Evolutionary conservation across 2,113 vertebrate genomes (phyloP).

Genomic region (Oplegnathus fasciatus): DNA sequence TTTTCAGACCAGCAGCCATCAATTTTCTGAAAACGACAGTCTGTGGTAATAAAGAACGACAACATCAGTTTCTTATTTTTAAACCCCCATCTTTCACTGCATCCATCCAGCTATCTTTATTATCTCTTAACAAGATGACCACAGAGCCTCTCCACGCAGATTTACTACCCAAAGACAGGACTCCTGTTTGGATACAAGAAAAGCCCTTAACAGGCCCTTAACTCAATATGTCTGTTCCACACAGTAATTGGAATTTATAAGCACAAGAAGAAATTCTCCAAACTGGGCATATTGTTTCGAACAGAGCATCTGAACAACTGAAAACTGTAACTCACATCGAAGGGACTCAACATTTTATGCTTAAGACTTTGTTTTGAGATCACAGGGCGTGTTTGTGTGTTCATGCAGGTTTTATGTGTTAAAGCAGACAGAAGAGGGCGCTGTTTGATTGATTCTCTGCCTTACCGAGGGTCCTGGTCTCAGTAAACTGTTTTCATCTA

Average conservation of each 20-base stretch:
- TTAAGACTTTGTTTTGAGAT: not conserved
- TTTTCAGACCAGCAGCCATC: not conserved
- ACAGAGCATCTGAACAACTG: not conserved
- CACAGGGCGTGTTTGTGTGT: not conserved
- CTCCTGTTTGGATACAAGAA: not conserved
- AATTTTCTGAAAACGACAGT: not conserved
- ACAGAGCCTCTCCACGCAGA: not conserved
- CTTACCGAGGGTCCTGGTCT: not conserved
- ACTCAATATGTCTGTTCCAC: not conserved
- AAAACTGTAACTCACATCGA: not conserved
- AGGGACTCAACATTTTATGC: not conserved
- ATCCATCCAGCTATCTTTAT: too few relatives aligned
- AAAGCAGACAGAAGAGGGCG: constrained; percentile 41
- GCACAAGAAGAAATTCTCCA: not conserved
- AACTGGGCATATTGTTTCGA: not conserved
- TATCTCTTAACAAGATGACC: not conserved
- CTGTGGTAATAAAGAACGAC: not conserved
- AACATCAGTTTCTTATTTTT: not conserved
- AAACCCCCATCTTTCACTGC: not conserved
- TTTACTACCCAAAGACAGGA: not conserved
- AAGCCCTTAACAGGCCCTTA: constrained; percentile 11
- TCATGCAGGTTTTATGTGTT: not conserved
- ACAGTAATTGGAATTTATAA: constrained; percentile 12
- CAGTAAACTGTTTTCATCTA: not conserved
- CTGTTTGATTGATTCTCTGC: constrained; percentile 3